phyloP scores from a whole-genome alignment of 2,888 invertebrate genomes.

The Creontiades dilutus region DNA sequence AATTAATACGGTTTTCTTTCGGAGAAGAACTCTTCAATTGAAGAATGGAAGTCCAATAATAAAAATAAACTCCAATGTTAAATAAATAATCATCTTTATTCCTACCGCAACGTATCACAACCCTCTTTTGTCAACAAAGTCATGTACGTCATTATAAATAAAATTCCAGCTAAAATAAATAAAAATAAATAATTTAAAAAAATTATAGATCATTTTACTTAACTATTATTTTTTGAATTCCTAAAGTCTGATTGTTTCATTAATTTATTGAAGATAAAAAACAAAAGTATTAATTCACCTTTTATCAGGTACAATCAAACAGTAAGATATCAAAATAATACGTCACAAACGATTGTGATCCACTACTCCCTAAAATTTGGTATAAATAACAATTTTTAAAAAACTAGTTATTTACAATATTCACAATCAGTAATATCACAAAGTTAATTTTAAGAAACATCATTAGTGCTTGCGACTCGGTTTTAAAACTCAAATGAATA shows the following conservation, averaged over 20 bases:
- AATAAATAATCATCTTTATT: conserved; percentile 58
- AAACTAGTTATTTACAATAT: conserved; percentile 64
- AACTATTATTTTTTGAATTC: conserved; percentile 33
- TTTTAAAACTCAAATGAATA: conserved; percentile 33
- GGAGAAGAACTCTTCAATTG: too few species aligned
- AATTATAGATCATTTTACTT: not conserved
- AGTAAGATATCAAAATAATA: conserved; percentile 62
- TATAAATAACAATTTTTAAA: conserved; percentile 59
- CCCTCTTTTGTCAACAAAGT: conserved; percentile 8
- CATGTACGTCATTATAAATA: conserved; percentile 7
- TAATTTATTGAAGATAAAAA: not conserved
- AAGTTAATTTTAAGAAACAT: conserved; percentile 44
- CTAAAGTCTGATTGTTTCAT: conserved; percentile 55
- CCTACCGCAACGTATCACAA: conserved; percentile 34
- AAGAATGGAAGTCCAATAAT: too few species aligned
- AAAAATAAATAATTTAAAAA: conserved; percentile 56
- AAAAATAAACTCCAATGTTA: not conserved
- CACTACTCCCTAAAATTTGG: conserved; percentile 61
- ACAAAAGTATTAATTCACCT: not conserved
- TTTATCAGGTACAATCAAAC: conserved; percentile 37
- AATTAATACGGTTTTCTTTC: too few species aligned
- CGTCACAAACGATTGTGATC: conserved; percentile 30
- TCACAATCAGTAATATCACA: conserved; percentile 65
- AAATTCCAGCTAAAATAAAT: conserved; percentile 43
- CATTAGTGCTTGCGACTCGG: not conserved